phyloP scores from a whole-genome alignment of 2,113 vertebrate genomes.

The Stigmatopora nigra region DNA sequence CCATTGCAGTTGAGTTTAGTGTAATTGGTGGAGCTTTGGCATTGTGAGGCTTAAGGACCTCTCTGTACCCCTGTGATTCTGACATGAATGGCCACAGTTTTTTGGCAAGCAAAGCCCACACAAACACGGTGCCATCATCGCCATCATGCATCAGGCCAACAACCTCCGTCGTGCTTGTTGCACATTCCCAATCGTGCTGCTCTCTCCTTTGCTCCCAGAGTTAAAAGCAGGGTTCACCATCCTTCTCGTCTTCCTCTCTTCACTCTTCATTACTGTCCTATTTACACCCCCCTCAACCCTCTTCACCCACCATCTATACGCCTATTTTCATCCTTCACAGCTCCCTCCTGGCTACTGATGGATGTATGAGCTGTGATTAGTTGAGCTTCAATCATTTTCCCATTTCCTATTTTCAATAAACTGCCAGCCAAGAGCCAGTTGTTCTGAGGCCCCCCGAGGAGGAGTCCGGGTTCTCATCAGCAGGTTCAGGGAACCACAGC shows the following conservation, averaged over 20 bases:
- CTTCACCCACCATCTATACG: conserved; percentile 6
- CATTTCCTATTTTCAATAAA: conserved; percentile 61
- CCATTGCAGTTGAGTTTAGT: neutral
- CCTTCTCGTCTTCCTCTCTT: conserved; percentile 12
- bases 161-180: conserved; percentile 42
- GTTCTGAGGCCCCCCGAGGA: neutral
- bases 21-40: conserved; percentile 48
- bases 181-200: conserved; percentile 52
- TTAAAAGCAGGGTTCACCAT: conserved; percentile 18
- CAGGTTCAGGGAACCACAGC: neutral
- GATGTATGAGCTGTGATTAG: conserved; percentile 66
- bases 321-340: conserved; percentile 37
- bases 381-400: conserved; percentile 60
- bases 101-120: conserved; percentile 39
- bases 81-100: conserved; percentile 47
- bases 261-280: conserved; percentile 47
- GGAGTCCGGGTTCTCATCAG: neutral
- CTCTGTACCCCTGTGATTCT: conserved; percentile 40
- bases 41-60: conserved; percentile 53
- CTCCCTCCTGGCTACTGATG: conserved; percentile 53
- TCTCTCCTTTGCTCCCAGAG: conserved; percentile 36
- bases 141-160: conserved; percentile 37
- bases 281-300: conserved; percentile 35
- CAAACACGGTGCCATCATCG: conserved; percentile 60
- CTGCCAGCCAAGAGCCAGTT: conserved; percentile 36